phyloP scores from a whole-genome alignment of 1,140 invertebrate genomes.

The Lasioglossum albipes region DNA sequence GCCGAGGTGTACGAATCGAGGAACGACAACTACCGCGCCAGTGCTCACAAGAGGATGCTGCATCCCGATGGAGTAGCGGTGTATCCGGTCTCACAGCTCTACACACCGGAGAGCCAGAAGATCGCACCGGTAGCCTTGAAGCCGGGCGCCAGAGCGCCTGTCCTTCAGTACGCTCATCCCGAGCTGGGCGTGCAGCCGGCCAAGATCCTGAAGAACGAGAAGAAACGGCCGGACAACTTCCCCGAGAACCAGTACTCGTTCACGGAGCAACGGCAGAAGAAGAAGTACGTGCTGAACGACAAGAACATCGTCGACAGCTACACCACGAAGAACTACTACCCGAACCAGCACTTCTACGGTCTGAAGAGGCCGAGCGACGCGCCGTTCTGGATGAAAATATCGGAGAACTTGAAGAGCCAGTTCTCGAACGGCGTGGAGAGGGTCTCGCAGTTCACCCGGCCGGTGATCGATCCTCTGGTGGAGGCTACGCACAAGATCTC shows the following conservation, averaged over 20 bases:
- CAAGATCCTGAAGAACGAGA: conserved; percentile 80
- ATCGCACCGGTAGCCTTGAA: conserved; percentile 82
- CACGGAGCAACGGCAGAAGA: conserved; percentile 75
- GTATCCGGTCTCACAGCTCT: conserved; percentile 84
- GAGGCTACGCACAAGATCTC: conserved; percentile 89
- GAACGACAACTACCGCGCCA: conserved; percentile 74
- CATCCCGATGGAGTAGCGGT: conserved; percentile 83
- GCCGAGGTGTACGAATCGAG: conserved; percentile 71
- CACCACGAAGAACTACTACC: conserved; percentile 74
- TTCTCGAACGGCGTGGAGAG: conserved; percentile 85
- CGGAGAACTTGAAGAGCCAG: conserved; percentile 86
- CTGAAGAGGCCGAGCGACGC: conserved; percentile 77
- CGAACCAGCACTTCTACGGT: conserved; percentile 74
- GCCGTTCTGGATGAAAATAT: conserved; percentile 86
- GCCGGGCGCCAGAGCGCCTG: conserved; percentile 85
- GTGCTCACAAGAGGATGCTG: conserved; percentile 85
- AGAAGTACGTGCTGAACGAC: conserved; percentile 74
- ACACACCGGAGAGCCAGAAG: conserved; percentile 79
- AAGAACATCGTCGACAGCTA: conserved; percentile 73
- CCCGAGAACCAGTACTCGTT: conserved; percentile 75
- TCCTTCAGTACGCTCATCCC: conserved; percentile 89
- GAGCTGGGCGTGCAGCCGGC: conserved; percentile 88
- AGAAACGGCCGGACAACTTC: conserved; percentile 78
- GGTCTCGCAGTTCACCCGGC: conserved; percentile 85
- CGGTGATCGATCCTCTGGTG: conserved; percentile 86